Percentiles rank a stretch among this genome's conserved stretches.
These are phyloP conservation scores for Sphaeridia pumilis DNA, from an alignment of 2,888 invertebrate genomes.

Conservation along the genomic window DNA sequence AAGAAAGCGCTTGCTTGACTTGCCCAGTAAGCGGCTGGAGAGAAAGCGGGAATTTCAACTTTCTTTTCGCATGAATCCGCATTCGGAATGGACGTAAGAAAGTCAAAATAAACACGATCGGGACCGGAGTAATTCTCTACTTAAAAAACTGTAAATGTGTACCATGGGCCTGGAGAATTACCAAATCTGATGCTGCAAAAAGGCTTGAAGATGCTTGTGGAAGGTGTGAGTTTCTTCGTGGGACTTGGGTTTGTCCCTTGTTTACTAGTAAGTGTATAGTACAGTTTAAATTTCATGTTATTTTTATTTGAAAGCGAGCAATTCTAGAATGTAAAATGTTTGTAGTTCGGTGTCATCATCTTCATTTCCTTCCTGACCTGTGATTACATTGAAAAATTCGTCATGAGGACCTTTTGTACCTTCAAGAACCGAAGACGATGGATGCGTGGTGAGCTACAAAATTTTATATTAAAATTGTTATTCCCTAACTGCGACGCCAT, in stretches of 20 bases:
- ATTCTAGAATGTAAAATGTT: not conserved
- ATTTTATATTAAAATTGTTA: no score
- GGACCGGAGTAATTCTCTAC: no score
- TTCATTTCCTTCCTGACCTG: constrained; percentile 16
- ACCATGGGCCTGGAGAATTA: no score
- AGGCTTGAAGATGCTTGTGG: constrained; percentile 1
- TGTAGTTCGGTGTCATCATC: constrained; percentile 14
- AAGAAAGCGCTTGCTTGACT: no score
- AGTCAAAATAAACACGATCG: no score
- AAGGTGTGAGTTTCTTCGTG: constrained; percentile 8
- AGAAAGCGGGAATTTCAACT: no score
- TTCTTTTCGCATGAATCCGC: no score
- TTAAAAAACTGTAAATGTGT: no score
- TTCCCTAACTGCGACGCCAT: no score
- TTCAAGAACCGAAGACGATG: constrained; percentile 13
- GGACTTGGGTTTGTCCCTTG: constrained; percentile 9
- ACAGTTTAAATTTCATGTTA: not conserved
- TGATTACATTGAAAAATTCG: constrained; percentile 17
- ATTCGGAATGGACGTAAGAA: no score
- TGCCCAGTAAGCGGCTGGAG: no score
- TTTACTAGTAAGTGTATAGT: constrained; percentile 11
- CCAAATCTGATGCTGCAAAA: not conserved
- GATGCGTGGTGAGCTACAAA: constrained; percentile 10
- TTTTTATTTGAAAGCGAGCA: not conserved
- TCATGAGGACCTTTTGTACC: constrained; percentile 13